Base-by-base conservation (phyloP, 2,113 vertebrate species). In the Okapia johnstoni region DNA sequence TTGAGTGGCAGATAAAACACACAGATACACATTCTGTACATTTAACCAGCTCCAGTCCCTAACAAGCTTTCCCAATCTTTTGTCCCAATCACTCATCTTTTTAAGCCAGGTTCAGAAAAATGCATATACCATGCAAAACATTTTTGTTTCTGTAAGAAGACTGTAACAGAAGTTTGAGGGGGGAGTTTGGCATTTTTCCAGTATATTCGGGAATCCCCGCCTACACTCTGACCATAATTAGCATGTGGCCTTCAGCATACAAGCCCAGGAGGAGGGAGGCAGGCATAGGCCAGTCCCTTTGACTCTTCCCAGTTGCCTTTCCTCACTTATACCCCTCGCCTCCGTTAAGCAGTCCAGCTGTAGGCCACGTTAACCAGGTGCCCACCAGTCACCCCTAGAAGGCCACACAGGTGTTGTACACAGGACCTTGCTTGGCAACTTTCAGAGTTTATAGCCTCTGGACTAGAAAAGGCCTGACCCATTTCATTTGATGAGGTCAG, bases 1-100 rank as follows among this genome's bases (percentile, higher is more conserved):
- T 66, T 98, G 98, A 98, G 88, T 97, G 97, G 97, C 98, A 99
- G 97, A 97, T 89, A 94, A 97, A 97, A 36, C 66, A 36, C 80
- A 63, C 77, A 43, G 77, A 96, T 17, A 85, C 33, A 36, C 36
- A 43, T 60, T 85, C 85, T 66, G n/a, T 55, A 50, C 60, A 2
- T 28, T 63, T 9, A 61, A 84, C 73, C 54, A 80, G 90, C 57
- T 61, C 77, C 6, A 0, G 80, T 52, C 54, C 94, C 94, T 57
- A 88, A 60, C 57, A 66, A 36, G 79, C 55, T 83, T 48, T 92
- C 77, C 85, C 73, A 6, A 33, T 79, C 95, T 80, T 98, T 96
- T 84, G 80, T 88, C 58, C 61, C 50, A 36, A 0, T 93, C 58
- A 13, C 50, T 95, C 94, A 58, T 86, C 70, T 66, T 92, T 93